Evolutionary conservation across 2,113 vertebrate species (phyloP).

Genomic region (Rhineura floridana): DNA sequence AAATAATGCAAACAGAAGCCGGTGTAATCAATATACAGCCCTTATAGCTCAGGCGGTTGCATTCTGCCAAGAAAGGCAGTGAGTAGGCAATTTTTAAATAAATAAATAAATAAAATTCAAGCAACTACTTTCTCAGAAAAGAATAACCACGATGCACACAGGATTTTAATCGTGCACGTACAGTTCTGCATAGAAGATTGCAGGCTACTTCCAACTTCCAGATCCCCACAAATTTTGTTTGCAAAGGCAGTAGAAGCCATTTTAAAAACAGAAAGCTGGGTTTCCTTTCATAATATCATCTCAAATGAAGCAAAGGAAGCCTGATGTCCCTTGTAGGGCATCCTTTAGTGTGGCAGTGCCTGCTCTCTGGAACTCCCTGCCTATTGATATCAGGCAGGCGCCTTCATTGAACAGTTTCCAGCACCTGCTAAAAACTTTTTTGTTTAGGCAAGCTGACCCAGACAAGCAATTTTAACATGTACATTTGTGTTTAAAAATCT

Average conservation of each 20-base stretch:
- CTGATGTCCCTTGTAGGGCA: not conserved
- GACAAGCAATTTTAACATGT: no score
- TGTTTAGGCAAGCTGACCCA: no score
- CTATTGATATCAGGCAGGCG: no score
- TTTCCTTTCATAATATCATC: not conserved
- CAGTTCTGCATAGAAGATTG: not conserved
- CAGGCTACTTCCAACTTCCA: not conserved
- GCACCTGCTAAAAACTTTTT: no score
- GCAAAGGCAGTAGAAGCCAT: not conserved
- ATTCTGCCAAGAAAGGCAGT: constrained; percentile 49
- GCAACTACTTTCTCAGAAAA: not conserved
- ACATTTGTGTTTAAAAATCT: no score
- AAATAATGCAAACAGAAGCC: constrained; percentile 70
- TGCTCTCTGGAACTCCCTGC: no score
- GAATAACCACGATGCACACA: not conserved
- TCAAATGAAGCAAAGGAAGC: not conserved
- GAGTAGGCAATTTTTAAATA: not conserved
- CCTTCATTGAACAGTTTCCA: no score
- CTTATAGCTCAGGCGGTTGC: constrained; percentile 41
- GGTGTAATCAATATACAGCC: constrained; percentile 55
- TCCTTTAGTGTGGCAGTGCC: not conserved
- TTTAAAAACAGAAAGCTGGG: not conserved
- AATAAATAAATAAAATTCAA: not conserved
- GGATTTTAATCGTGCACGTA: constrained; percentile 6
- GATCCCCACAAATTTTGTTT: not conserved